Evolutionary conservation across 1,140 invertebrate species (phyloP), one percentile per base, ranked within the genome.

Genomic region (Spodoptera litura): DNA sequence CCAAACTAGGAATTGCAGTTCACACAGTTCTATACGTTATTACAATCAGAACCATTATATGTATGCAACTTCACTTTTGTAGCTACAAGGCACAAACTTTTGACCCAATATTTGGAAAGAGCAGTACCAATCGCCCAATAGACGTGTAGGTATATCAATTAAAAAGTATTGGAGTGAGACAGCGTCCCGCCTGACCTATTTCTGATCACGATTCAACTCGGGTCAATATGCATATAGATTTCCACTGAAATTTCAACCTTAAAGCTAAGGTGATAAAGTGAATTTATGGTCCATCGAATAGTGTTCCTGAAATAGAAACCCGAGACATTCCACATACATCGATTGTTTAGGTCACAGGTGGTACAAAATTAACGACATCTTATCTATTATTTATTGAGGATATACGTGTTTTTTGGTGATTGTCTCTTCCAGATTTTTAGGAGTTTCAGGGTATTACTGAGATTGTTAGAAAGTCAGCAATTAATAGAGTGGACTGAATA

Each of bases 111-210:
- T 44, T 44, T 44, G 9, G 4, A 8, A 8, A 8, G 6, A 8
- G 4, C 38, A 44, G 38, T 44, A 44, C 6, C 8, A 49, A 64
- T 44, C 49, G 52, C 11, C 15, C 8, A 25, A 52, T 9, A 2
- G 3, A 20, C n/a, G 72, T 76, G 61, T 55, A n/a, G n/a, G n/a
- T n/a, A 71, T 95, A 98, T 2, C 97, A 98, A 91, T 99, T 99
- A 64, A 98, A 99, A 94, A 95, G 98, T 78, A 99, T 99, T 99
- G 80, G 66, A 83, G 81, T 78, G 81, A 83, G 84, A 85, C 85
- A 81, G 71, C 83, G 85, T 84, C 87, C 78, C 77, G 72, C 66
- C 56, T 88, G 88, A 89, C 88, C 88, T 80, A 88, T 89, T 89
- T 89, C 85, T 83, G 82, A 78, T 79, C 82, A 66, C 83, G 81